Percentiles rank a stretch among this genome's conserved stretches.
phyloP scores from a whole-genome alignment of 2,888 invertebrate genomes.

The Limnephilus auricula region DNA sequence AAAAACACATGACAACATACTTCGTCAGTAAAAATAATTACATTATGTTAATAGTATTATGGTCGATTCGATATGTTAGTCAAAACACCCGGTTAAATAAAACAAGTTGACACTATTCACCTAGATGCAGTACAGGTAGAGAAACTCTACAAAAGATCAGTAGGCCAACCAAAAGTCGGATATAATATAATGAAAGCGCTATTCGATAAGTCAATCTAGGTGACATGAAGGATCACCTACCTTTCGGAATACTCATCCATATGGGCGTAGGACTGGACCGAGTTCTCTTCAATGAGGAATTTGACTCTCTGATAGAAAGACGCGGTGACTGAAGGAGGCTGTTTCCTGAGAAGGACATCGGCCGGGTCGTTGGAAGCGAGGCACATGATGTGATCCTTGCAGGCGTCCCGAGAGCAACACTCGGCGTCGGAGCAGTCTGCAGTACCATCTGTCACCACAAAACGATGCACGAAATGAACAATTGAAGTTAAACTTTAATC shows the following conservation, averaged over 20 bases:
- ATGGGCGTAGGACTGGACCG: slow-evolving; percentile 98
- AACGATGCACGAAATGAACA: background rate
- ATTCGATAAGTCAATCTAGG: slow-evolving; percentile 55
- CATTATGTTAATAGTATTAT: slow-evolving; percentile 8
- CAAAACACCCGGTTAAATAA: slow-evolving; percentile 33
- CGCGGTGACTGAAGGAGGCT: slow-evolving; percentile 96
- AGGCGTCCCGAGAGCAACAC: slow-evolving; percentile 94
- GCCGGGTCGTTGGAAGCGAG: slow-evolving; percentile 97
- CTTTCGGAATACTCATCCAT: slow-evolving; percentile 98
- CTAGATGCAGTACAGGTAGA: slow-evolving; percentile 28
- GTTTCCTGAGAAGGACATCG: slow-evolving; percentile 96
- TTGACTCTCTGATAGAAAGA: slow-evolving; percentile 98
- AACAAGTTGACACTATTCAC: slow-evolving; percentile 28
- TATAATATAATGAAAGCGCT: slow-evolving; percentile 39
- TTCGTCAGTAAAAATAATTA: slow-evolving; percentile 38
- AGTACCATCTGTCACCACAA: slow-evolving; percentile 91
- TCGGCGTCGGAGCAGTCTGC: slow-evolving; percentile 99
- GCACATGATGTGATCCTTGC: slow-evolving; percentile 95
- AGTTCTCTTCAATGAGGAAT: slow-evolving; percentile 98
- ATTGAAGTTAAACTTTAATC: background rate
- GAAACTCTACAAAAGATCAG: slow-evolving; percentile 41
- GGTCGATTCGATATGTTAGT: slow-evolving; percentile 33
- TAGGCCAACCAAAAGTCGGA: slow-evolving; percentile 41
- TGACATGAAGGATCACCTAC: slow-evolving; percentile 80
- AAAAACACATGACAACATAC: slow-evolving; percentile 26